phyloP scores from a whole-genome alignment of 2,888 invertebrate genomes.

The Azorinus chamasolen region DNA sequence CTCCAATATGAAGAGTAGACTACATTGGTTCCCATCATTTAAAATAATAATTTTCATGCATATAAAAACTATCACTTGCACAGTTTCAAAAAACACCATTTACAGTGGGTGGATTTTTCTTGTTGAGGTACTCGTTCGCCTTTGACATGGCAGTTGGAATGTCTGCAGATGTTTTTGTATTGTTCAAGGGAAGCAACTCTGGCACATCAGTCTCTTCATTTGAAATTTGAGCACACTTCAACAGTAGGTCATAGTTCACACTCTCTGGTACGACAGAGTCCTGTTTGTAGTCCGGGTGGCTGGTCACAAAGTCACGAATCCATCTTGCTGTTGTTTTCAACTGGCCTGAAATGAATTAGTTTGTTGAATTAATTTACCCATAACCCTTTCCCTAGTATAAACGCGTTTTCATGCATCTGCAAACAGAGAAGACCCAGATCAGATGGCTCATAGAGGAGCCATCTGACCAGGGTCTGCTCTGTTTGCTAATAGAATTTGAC shows the following conservation, averaged over 20 bases:
- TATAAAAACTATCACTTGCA: no score
- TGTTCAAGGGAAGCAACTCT: constrained; percentile 72
- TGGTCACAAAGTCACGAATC: constrained; percentile 95
- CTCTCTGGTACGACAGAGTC: constrained; percentile 95
- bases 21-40: no score
- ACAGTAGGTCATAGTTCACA: constrained; percentile 83
- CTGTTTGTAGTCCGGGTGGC: constrained; percentile 95
- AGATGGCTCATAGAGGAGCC: no score
- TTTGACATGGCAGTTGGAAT: constrained; percentile 81
- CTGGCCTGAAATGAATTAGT: constrained; percentile 90
- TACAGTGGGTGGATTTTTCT: constrained; percentile 31
- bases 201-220: constrained; percentile 66
- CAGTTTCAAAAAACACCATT: no score
- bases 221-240: constrained; percentile 71
- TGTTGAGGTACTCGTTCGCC: constrained; percentile 65
- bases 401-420: no score
- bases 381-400: no score
- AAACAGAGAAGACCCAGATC: no score
- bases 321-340: constrained; percentile 97
- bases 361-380: no score
- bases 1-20: no score
- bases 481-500: no score
- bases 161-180: constrained; percentile 76
- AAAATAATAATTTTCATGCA: no score
- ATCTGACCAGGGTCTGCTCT: no score